Base-by-base conservation (phyloP, 1,140 invertebrate genomes). In the Archegozetes longisetosus region DNA sequence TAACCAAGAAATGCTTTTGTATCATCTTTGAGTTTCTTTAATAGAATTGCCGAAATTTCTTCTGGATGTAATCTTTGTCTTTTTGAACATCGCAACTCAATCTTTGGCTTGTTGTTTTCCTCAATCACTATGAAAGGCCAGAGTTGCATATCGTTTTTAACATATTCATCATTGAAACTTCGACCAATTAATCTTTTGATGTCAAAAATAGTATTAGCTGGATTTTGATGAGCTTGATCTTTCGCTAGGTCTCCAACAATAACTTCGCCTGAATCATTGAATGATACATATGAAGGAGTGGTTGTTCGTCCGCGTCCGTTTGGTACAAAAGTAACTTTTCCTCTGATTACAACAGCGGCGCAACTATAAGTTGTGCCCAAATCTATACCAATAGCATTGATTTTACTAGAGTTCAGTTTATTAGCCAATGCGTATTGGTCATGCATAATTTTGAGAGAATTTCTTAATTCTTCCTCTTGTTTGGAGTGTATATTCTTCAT, bases 341-440 rank as follows among this genome's bases (percentile, higher is more conserved):
- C 91, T 77, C 96, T 96, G 72, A 94, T 96, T 73, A 93, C 96
- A 12, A 97, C 91, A 66, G 91, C 93, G 70, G 96, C 93, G 80
- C 92, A 98, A 64, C 93, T 98, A 73, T 98, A 98, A 52, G 94
- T 98, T 61, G 94, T 98, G n/a, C n/a, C n/a, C n/a, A n/a, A n/a
- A n/a, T n/a, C n/a, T n/a, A n/a, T n/a, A n/a, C n/a, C n/a, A n/a
- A n/a, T n/a, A n/a, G n/a, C n/a, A n/a, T n/a, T n/a, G n/a, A n/a
- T n/a, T n/a, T n/a, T n/a, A n/a, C n/a, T n/a, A n/a, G n/a, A n/a
- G n/a, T n/a, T n/a, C n/a, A n/a, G n/a, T n/a, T n/a, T n/a, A n/a
- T n/a, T n/a, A n/a, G n/a, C n/a, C n/a, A n/a, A n/a, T n/a, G n/a
- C n/a, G n/a, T n/a, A n/a, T n/a, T n/a, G n/a, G n/a, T n/a, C n/a